Conservation (phyloP, 2,797 vertebrate species). For the Arctocebus calabarensis region DNA sequence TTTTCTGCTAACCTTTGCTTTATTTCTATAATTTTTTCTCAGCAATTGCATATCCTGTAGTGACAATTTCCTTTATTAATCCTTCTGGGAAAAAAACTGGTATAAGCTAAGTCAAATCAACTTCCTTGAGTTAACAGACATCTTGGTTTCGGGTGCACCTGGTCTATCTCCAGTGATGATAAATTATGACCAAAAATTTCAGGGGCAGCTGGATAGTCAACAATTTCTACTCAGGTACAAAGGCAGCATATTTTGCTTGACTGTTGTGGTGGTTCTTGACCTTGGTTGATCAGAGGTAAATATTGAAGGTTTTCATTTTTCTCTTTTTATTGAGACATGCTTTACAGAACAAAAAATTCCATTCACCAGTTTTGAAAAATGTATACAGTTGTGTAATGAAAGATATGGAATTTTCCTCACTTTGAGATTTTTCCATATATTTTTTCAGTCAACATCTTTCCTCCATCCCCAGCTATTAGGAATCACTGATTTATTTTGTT, state of each 20-base stretch:
- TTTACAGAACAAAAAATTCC: not conserved
- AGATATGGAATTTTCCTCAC: not conserved
- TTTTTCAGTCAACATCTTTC: not conserved
- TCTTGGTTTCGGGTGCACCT: conserved; percentile 36
- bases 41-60: not conserved
- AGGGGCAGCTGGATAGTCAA: not conserved
- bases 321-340: not conserved
- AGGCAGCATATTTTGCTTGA: not conserved
- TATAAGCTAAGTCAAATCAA: not conserved
- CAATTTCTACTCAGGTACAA: not conserved
- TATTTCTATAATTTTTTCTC: conserved; percentile 24
- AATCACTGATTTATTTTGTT: not conserved
- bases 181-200: conserved; percentile 44
- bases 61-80: conserved; percentile 32
- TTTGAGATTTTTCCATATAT: not conserved
- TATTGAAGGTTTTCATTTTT: not conserved
- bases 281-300: not conserved
- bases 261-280: not conserved
- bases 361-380: not conserved
- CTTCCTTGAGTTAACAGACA: conserved; percentile 29
- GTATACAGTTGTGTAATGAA: not conserved
- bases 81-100: not conserved
- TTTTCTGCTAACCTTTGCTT: not conserved
- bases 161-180: not conserved
- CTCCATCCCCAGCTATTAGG: not conserved